Base-by-base conservation (phyloP, 2,888 invertebrate genomes). In the Sesia bembeciformis region DNA sequence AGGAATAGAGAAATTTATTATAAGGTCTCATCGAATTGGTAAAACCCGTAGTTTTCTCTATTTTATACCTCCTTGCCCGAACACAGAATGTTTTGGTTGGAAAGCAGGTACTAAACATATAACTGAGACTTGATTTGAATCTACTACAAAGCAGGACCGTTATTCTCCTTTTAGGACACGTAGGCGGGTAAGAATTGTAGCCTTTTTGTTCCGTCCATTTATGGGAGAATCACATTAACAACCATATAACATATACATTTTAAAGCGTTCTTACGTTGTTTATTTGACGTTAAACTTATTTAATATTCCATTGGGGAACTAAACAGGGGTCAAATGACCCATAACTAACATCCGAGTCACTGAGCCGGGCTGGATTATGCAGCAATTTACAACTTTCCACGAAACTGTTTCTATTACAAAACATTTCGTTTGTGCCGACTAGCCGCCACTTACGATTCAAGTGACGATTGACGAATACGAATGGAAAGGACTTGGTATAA, bases 361-460 rank as follows among this genome's bases (percentile, higher is more conserved):
- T 40, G 58, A 57, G 64, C 58, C 65, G 63, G 65, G 70, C 50
- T 71, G 72, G 74, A 78, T 76, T 76, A 70, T 60, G 69, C 69
- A 64, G 62, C 65, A 65, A 75, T 81, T 81, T 79, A 82, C 78
- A 79, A 77, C 72, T 75, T 84, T 82, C 85, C 69, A 69, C 67
- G 85, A 81, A 84, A 73, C 68, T 61, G 70, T 46, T 46, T 46
- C 46, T 46, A 46, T 46, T 46, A 46, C 46, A 38, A 52, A 54
- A 53, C 53, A 56, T 55, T 58, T 51, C 52, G 39, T 51, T 67
- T 69, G 46, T 46, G 23, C 46, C 46, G 46, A 46, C 46, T 46
- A 7, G 8, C 46, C 4, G 46, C 46, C 70, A 73, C 68, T 69
- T 69, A 65, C 63, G 54, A 70, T 70, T 70, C 70, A 67, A 23